phyloP scores from a whole-genome alignment of 37 sponge, comb jelly and placozoan genomes.

The Theonella swinhoei region DNA sequence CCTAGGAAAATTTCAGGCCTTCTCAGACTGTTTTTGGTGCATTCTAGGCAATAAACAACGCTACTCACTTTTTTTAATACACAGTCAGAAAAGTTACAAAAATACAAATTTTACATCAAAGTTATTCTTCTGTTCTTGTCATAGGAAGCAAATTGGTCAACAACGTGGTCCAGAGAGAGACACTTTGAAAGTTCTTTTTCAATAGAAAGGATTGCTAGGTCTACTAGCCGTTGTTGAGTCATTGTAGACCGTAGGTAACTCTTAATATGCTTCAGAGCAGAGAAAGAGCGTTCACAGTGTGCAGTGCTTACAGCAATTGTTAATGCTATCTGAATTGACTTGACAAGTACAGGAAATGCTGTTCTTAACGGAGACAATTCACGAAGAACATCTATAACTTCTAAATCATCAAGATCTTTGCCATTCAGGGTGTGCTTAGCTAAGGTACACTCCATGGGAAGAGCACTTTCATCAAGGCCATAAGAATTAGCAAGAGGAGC shows the following conservation, averaged over 20 bases:
- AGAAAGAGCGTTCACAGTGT: constrained; percentile 61
- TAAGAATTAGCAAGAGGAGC: constrained; percentile 45
- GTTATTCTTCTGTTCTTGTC: constrained; percentile 35
- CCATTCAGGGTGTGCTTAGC: constrained; percentile 38
- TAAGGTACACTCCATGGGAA: constrained; percentile 31
- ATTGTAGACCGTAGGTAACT: constrained; percentile 43
- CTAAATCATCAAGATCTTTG: constrained; percentile 15
- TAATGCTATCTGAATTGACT: constrained; percentile 35
- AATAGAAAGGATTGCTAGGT: constrained; percentile 41
- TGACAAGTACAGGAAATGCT: constrained; percentile 26
- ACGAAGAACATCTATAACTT: constrained; percentile 23
- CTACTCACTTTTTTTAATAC: neutral
- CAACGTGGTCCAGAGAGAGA: constrained; percentile 27
- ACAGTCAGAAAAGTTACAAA: too few species aligned
- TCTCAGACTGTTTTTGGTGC: too few species aligned
- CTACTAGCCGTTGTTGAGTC: constrained; percentile 34
- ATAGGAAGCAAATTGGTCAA: constrained; percentile 11
- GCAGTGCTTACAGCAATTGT: constrained; percentile 66
- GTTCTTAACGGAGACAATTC: constrained; percentile 33
- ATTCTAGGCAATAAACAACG: too few species aligned
- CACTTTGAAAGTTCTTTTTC: constrained; percentile 40
- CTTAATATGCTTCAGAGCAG: constrained; percentile 57
- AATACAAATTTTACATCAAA: constrained; percentile 11
- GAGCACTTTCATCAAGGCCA: constrained; percentile 22
- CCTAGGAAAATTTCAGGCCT: too few species aligned